Conservation (phyloP, 2,113 vertebrate genomes). For the Phaetusa simplex region DNA sequence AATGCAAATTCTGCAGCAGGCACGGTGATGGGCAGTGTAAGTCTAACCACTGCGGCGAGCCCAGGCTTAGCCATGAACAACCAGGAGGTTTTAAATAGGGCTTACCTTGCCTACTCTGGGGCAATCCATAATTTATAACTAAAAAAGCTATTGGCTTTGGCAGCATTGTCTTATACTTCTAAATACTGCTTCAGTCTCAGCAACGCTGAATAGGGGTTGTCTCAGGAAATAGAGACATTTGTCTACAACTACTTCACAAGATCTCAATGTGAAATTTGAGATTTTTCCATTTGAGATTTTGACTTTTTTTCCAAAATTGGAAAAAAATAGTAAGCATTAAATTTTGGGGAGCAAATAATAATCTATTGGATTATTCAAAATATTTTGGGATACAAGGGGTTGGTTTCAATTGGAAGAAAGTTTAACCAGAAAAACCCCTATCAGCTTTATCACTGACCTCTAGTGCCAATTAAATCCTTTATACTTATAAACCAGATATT, state of each 20-base stretch:
- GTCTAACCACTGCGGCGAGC: not conserved
- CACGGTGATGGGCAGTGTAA: not conserved
- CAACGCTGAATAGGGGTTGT: not conserved
- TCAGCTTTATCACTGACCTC: not conserved
- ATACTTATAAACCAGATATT: not conserved
- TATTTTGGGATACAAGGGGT: not conserved
- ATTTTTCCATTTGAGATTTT: not conserved
- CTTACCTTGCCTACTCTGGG: not conserved
- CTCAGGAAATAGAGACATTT: not conserved
- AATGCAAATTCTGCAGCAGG: not conserved
- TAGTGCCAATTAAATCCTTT: not conserved
- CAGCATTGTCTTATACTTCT: not conserved
- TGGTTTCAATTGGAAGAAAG: not conserved
- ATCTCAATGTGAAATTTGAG: not conserved
- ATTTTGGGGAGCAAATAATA: not conserved
- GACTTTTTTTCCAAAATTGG: not conserved
- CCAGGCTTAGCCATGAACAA: fast-evolving
- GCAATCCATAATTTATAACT: not conserved
- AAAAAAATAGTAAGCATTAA: not conserved
- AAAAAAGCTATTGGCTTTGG: fast-evolving
- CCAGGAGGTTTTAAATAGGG: not conserved
- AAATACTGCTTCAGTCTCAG: not conserved
- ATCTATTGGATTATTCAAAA: not conserved
- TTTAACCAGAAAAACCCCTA: not conserved
- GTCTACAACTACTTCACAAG: not conserved